Evolutionary conservation across 2,113 vertebrate genomes (phyloP).

Genomic region (Tyto alba): DNA sequence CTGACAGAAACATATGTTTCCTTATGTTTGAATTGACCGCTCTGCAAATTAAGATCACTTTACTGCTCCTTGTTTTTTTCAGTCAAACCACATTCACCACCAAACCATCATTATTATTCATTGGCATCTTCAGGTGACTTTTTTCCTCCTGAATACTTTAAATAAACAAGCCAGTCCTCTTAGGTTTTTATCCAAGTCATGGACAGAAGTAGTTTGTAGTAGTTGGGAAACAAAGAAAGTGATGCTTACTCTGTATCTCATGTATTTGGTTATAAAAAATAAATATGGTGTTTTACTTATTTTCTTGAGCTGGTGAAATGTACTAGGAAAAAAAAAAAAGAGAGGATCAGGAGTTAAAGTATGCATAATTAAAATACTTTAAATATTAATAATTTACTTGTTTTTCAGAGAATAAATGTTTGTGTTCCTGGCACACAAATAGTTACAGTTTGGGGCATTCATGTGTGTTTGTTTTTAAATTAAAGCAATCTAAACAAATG

Average conservation of each 20-base stretch:
- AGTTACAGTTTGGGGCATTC: not conserved
- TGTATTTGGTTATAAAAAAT: not conserved
- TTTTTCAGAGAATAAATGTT: not conserved
- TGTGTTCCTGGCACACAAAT: not conserved
- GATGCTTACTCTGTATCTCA: accelerated
- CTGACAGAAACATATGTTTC: not conserved
- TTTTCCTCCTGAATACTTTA: not conserved
- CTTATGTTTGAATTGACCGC: not conserved
- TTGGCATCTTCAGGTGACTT: not conserved
- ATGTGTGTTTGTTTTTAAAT: not conserved
- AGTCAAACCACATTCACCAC: not conserved
- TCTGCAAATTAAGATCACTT: not conserved
- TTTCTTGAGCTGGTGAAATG: not conserved
- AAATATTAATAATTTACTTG: not conserved
- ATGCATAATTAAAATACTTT: not conserved
- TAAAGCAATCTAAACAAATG: not conserved
- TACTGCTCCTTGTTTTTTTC: not conserved
- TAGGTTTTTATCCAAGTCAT: not conserved
- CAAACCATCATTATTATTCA: not conserved
- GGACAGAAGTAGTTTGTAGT: not conserved
- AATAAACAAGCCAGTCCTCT: not conserved
- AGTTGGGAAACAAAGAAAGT: not conserved
- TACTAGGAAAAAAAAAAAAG: not conserved
- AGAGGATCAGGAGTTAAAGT: not conserved
- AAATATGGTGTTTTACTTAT: not conserved